Evolutionary conservation across 35 echinoderm and acorn worm species (phyloP), one percentile per base, ranked within the genome.

Genomic region (Anneissia japonica): DNA sequence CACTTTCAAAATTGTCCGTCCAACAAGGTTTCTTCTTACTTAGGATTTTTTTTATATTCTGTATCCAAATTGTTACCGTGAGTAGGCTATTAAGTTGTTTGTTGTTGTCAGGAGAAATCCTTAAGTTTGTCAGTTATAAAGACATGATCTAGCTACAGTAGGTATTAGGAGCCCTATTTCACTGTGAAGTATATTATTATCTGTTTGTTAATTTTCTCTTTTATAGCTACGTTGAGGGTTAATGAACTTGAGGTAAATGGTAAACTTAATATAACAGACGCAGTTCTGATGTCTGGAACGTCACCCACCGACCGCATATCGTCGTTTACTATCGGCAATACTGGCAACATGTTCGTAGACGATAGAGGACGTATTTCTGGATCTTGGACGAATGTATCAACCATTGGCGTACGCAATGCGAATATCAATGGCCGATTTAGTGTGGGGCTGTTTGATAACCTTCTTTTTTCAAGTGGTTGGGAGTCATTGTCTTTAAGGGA

Each of bases 321-420:
- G 16, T 12, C 10, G 4, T 35, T 79, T 1, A 79, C 34, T 79
- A 35, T 79, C 21, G 77, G 77, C 4, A 17, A 30, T 34, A 80
- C 79, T 23, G 91, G 86, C 28, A 30, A 72, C 28, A 38, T 93
- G 0, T 76, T 36, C 41, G 80, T 93, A 17, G 91, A 93, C 39
- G 81, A 38, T 0, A 81, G 79, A 14, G 91, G 86, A 81, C 79
- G 75, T 36, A 34, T 28, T 31, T 21, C 36, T 21, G 31, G 85
- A 0, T 37, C 32, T n/a, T 88, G 85, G 85, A 88, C 72, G 16
- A 81, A 82, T 72, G 29, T 88, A 29, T 92, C 85, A 4, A 39
- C 87, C 36, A 39, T 92, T 19, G 85, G 79, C 32, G 73, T 87
- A 0, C 90, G 87, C 75, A 43, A 79, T 36, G 72, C 88, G 35